Base-by-base conservation (phyloP, 2,113 vertebrate genomes). In the Plestiodon gilberti region DNA sequence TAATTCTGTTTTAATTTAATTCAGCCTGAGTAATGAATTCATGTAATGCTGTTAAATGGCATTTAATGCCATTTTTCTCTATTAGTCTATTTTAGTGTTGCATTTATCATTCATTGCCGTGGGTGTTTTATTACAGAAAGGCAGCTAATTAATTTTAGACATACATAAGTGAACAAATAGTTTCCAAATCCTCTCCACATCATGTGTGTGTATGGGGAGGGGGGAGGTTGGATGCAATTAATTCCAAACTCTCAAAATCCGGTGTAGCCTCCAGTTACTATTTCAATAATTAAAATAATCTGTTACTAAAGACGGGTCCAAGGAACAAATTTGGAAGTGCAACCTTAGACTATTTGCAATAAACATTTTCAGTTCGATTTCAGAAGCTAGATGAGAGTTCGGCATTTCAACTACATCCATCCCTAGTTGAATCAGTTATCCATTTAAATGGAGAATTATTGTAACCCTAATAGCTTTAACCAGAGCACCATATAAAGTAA, bases 401-500 rank as follows among this genome's bases (percentile, higher is more conserved):
- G 91, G 78, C 55, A 76, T 82, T 74, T 86, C 40, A 11, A 90
- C 69, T 15, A 79, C 23, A 88, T 82, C 80, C 85, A 82, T 69
- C 74, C 80, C 33, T 81, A 94, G 79, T 74, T 85, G 83, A 83
- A 86, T 5, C 78, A 84, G 75, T 83, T 10, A 78, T 55, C 52
- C 33, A 84, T 25, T 64, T 61, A 84, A 91, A 13, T 85, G 15
- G 79, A 33, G 85, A 78, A 90, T 83, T 89, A 85, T 88, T 83
- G 17, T 78, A 62, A 89, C 88, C 9, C 77, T 73, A 90, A 87
- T 7, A 87, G 25, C 71, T 90, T 90, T 82, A 78, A 64, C 70
- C 84, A 82, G 89, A 89, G 73, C 0, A 86, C 85, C 89, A 91
- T 88, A 91, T 82, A 95, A 94, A 94, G 94, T 59, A 92, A 78